Evolutionary conservation across 2,113 vertebrate species (phyloP), one percentile per base, ranked within the genome.

Genomic region (Elanoides forficatus): DNA sequence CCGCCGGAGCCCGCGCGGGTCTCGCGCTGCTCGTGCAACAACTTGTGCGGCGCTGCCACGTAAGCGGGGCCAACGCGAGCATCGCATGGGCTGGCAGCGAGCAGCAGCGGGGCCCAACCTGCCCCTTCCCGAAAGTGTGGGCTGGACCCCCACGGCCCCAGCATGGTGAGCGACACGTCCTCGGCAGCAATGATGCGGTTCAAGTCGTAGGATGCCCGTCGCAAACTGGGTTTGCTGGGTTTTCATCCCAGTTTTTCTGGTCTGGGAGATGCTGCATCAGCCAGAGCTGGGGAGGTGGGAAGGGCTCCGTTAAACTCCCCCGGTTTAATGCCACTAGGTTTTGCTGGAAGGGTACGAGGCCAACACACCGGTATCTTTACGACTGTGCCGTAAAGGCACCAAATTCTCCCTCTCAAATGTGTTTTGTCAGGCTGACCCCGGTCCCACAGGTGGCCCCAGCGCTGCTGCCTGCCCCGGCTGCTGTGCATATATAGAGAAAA

Each of bases 1-100:
- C 0, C 0, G 5, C 4, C 4, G 9, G 30, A 78, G 42, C 26
- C 59, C 18, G 7, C 2, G 0, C 8, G 12, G 22, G 17, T 66
- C 50, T 10, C 0, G 10, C 20, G 25, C 73, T 72, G 80, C 67
- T 72, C 1, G 0, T 8, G 20, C 53, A 20, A 1, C 4, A 17
- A 3, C 47, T 29, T 5, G 18, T 15, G 34, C 6, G 1, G 22
- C 9, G 66, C 11, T 8, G 40, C 60, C n/a, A 2, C 4, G 2
- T 48, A 21, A 38, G 0, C 9, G 16, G 16, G 71, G 47, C 43
- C 53, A 45, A 27, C 0, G 1, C 6, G 50, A 82, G 47, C n/a
- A 17, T 48, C 1, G 0, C 25, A 1, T 6, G 4, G n/a, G 53
- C 48, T 4, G 1, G 42, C 22, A 13, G 30, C 1, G 12, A 67